These are phyloP conservation scores for Harmothoe impar DNA, from an alignment of 2,888 invertebrate species.

Conservation along the genomic window DNA sequence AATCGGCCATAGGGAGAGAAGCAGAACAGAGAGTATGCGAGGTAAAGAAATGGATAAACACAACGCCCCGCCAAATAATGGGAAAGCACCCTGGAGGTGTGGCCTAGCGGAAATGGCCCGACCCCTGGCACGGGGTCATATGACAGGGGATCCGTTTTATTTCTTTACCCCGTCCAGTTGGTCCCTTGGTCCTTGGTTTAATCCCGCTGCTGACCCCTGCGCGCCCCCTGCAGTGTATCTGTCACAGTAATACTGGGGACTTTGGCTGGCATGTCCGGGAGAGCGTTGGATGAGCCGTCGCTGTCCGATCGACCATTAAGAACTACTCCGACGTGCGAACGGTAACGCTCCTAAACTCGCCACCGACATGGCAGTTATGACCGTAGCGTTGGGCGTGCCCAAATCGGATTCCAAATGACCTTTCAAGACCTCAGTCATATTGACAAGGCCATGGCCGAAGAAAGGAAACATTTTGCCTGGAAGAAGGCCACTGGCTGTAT, in stretches of 20 bases:
- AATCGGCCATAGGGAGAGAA: no score
- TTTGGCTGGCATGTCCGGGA: background rate
- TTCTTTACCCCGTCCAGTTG: background rate
- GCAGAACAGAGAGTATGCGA: no score
- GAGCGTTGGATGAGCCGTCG: background rate
- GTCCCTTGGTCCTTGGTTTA: background rate
- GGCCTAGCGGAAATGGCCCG: no score
- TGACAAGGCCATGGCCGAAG: slow-evolving; percentile 25
- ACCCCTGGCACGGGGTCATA: no score
- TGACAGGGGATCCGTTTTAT: no score
- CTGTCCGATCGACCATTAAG: background rate
- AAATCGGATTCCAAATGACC: slow-evolving; percentile 48
- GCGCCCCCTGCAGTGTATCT: background rate
- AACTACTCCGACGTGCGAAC: background rate
- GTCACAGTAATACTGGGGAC: background rate
- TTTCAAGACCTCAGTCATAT: slow-evolving; percentile 40
- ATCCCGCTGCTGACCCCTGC: background rate
- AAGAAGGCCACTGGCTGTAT: slow-evolving; percentile 41
- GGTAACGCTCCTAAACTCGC: slow-evolving; percentile 9
- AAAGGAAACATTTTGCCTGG: slow-evolving; percentile 53
- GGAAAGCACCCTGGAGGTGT: no score
- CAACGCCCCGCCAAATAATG: no score
- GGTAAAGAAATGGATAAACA: no score
- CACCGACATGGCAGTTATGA: background rate
- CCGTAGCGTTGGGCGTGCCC: background rate